These are phyloP conservation scores for Diadophis punctatus DNA, from an alignment of 2,113 vertebrate species.

Conservation along the genomic window DNA sequence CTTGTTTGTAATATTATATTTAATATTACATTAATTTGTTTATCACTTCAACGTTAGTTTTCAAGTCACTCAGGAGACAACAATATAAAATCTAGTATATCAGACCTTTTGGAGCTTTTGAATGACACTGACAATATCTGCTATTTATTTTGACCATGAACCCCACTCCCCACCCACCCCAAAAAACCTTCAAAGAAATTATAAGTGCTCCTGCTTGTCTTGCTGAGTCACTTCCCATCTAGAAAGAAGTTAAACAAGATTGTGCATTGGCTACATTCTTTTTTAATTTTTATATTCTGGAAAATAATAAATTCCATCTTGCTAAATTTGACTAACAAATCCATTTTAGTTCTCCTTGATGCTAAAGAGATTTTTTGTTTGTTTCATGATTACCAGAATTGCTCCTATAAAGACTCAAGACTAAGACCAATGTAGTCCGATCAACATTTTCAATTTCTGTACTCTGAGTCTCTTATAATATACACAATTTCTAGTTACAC, in stretches of 20 bases:
- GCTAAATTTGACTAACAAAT: background rate
- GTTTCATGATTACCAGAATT: background rate
- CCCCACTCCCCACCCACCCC: no score
- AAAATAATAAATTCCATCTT: background rate
- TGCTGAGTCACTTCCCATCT: background rate
- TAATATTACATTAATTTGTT: background rate
- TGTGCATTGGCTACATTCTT: background rate
- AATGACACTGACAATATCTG: background rate
- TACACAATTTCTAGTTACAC: background rate
- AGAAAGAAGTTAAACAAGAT: background rate
- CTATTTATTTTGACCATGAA: background rate
- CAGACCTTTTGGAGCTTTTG: background rate
- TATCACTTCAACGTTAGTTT: background rate
- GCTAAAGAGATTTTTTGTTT: background rate
- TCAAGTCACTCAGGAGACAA: background rate
- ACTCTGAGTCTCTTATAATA: background rate
- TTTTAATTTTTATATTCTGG: background rate
- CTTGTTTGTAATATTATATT: background rate
- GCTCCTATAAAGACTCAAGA: background rate
- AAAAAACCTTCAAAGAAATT: background rate
- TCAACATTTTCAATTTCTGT: background rate
- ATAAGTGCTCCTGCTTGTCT: background rate
- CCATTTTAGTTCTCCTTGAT: background rate
- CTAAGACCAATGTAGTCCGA: background rate
- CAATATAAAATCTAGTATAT: background rate